Conservation (phyloP, 2,797 vertebrate species). For the Lophius americanus region DNA sequence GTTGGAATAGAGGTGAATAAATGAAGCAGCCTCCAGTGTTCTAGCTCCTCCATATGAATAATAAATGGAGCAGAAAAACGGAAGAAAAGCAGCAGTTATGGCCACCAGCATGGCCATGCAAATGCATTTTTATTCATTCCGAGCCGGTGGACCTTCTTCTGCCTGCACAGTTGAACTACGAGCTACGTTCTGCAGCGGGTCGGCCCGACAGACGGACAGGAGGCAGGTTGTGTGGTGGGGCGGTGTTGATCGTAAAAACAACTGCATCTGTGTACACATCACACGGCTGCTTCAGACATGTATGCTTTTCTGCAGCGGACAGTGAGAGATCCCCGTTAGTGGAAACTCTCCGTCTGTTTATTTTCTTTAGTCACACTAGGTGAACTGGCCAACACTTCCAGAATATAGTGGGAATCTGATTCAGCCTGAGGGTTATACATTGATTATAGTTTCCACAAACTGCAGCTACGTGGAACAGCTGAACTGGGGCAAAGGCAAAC, state of each 20-base stretch:
- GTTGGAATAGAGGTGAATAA: too few relatives aligned
- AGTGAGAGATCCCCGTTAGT: constrained; percentile 61
- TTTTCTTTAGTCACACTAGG: constrained; percentile 68
- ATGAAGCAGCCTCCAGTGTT: too few relatives aligned
- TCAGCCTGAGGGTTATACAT: constrained; percentile 29
- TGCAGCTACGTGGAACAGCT: constrained; percentile 16
- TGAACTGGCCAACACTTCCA: constrained; percentile 60
- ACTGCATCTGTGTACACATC: constrained; percentile 63
- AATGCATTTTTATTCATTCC: constrained; percentile 21
- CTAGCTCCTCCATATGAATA: not conserved
- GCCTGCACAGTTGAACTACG: constrained; percentile 12
- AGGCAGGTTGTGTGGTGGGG: constrained; percentile 45
- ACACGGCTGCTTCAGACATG: constrained; percentile 61
- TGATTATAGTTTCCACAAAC: constrained; percentile 62
- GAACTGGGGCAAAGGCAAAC: constrained; percentile 30
- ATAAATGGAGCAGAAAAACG: not conserved
- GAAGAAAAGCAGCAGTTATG: not conserved
- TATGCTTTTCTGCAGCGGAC: constrained; percentile 59
- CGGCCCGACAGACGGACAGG: constrained; percentile 24
- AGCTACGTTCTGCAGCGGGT: constrained; percentile 23
- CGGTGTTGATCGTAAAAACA: constrained; percentile 59
- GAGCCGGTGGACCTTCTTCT: not conserved
- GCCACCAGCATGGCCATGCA: constrained; percentile 1
- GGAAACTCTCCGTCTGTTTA: constrained; percentile 77
- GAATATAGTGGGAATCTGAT: constrained; percentile 57